phyloP scores from a whole-genome alignment of 1,140 invertebrate genomes.

The Drosophila oshimai region DNA sequence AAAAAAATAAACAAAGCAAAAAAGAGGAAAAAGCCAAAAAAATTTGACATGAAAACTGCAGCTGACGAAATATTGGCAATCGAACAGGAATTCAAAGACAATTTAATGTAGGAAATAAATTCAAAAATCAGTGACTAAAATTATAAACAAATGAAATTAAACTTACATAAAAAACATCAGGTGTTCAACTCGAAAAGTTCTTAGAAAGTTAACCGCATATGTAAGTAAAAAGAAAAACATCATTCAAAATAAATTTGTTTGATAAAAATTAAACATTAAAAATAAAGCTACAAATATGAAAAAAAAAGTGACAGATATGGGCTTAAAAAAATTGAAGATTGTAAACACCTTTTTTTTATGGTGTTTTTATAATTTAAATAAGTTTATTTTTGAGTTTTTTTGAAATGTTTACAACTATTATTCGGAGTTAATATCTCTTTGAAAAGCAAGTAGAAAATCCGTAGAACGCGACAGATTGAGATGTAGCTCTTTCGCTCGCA shows the following conservation, averaged over 20 bases:
- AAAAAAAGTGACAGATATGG: background rate
- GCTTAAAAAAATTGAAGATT: too few relatives aligned
- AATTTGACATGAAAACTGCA: background rate
- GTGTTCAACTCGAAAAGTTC: background rate
- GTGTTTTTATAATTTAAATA: too few relatives aligned
- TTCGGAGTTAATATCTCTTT: slow-evolving; percentile 31
- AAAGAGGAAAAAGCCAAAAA: slow-evolving; percentile 26
- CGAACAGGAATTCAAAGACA: too few relatives aligned
- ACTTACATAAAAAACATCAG: too few relatives aligned
- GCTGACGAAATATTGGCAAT: background rate
- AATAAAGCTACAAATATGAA: background rate
- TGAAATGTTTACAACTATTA: background rate
- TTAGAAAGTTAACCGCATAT: background rate
- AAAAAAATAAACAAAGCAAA: slow-evolving; percentile 7
- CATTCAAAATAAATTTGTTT: background rate
- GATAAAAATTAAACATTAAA: background rate
- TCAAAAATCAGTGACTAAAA: too few relatives aligned
- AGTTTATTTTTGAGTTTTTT: too few relatives aligned
- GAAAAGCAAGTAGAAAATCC: slow-evolving; percentile 36
- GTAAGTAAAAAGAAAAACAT: background rate
- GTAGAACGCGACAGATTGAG: background rate
- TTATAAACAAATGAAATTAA: too few relatives aligned
- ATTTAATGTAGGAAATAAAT: too few relatives aligned
- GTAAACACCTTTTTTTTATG: too few relatives aligned
- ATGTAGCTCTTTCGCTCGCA: background rate